Evolutionary conservation across 2,888 invertebrate species (phyloP), one percentile per base, ranked within the genome.

Genomic region (Alviniconcha strummeri): DNA sequence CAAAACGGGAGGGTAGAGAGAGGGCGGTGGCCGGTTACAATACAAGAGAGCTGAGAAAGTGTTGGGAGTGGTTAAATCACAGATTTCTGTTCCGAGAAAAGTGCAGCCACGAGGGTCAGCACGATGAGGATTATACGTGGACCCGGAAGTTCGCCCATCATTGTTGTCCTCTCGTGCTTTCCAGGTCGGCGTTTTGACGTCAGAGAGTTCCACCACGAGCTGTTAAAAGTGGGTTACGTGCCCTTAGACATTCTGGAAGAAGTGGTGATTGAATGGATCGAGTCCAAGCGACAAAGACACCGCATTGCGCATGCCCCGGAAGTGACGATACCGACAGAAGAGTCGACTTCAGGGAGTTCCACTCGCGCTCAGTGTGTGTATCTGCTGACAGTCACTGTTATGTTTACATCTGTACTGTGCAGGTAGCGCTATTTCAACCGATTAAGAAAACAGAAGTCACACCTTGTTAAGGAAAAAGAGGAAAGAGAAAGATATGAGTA

Each of bases 191-290:
- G 86, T 11, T 93, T 93, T 85, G 89, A 92, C 84, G 76, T 92
- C 15, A 88, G 88, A 80, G 90, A 92, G 55, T 93, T 93, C 86
- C 93, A 93, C 84, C 89, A 93, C 55, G 89, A 90, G 80, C 86
- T 93, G 8, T 85, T 93, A 55, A 85, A 87, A 74, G 86, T 88
- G 4, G 92, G 90, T 5, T 86, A 89, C 55, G 89, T 89, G 8
- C 91, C 93, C 0, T 80, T 93, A 83, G 86, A 88, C 52, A 85
- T 93, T 19, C 85, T 93, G 54, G 92, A 92, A 78, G 88, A 90
- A 8, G 85, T 88, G 5, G 80, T 90, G 17, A 83, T 86, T 11
- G 87, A 89, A 9, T 90, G 89, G 88, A 88, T 90, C 78, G 71
- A 82, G 52, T 82, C 84, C 7, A 80, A 84, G 54, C 77, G 78